Conservation (phyloP, 2,113 vertebrate genomes). For the Pristiophorus japonicus region DNA sequence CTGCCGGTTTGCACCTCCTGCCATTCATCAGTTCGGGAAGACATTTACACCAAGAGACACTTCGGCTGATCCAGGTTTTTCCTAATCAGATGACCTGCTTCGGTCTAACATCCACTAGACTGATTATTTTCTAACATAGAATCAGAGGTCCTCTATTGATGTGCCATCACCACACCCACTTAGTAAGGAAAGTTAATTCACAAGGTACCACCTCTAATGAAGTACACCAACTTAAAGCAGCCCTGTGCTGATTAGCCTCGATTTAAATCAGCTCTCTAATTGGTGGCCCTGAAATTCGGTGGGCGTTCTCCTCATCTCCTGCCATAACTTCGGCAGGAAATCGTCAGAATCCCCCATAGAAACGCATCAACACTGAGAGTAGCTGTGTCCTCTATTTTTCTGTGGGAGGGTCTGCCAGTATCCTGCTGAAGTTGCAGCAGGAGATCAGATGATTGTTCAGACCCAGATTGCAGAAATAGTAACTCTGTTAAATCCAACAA, state of each 20-base stretch:
- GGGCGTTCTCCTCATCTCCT: not conserved
- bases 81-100: not conserved
- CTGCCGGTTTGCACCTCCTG: not conserved
- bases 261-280: not conserved
- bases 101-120: not conserved
- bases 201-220: not conserved
- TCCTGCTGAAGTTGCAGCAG: not conserved
- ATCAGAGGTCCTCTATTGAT: not conserved
- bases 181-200: not conserved
- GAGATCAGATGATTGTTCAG: not conserved
- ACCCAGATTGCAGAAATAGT: not conserved
- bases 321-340: not conserved
- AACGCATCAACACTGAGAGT: not conserved
- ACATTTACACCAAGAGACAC: not conserved
- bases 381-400: not conserved
- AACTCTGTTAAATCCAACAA: not conserved
- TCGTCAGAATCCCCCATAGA: not conserved
- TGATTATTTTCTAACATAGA: not conserved
- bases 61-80: not conserved
- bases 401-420: not conserved
- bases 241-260: not conserved
- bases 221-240: not conserved
- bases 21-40: not conserved
- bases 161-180: not conserved
- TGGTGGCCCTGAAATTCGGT: not conserved